A percentile compares a stretch with the other conserved stretches of the same genome.
Conservation (phyloP, 2,113 vertebrate species). For the Odocoileus hemionus region DNA sequence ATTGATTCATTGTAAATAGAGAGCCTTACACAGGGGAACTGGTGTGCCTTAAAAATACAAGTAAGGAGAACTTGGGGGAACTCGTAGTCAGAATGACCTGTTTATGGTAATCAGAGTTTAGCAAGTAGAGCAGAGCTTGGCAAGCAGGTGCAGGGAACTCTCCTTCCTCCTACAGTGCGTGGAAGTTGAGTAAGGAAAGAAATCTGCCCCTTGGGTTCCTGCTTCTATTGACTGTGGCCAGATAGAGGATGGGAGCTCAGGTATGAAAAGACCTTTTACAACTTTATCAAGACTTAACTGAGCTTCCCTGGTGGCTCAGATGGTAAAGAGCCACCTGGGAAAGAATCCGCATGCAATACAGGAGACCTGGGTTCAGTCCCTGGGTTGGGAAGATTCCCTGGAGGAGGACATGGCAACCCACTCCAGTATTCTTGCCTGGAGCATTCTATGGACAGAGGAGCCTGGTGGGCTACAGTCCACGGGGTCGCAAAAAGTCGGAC, state of each 20-base stretch:
- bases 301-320: background rate
- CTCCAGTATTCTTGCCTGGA: background rate
- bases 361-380: background rate
- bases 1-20: background rate
- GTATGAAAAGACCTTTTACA: background rate
- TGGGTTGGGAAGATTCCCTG: background rate
- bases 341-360: background rate
- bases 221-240: background rate
- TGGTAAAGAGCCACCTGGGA: background rate
- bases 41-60: background rate
- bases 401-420: background rate
- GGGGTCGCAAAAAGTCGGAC: fast-evolving
- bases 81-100: background rate
- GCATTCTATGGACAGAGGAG: background rate
- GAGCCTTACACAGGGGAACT: background rate
- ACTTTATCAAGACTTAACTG: background rate
- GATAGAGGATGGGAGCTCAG: background rate
- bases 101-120: background rate
- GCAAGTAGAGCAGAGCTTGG: background rate
- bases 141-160: background rate
- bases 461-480: background rate
- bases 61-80: background rate
- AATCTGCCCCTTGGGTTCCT: background rate
- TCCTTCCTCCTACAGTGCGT: background rate
- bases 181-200: background rate